These are phyloP conservation scores for Thryonomys swinderianus DNA, from an alignment of 2,113 vertebrate genomes.

Conservation along the genomic window DNA sequence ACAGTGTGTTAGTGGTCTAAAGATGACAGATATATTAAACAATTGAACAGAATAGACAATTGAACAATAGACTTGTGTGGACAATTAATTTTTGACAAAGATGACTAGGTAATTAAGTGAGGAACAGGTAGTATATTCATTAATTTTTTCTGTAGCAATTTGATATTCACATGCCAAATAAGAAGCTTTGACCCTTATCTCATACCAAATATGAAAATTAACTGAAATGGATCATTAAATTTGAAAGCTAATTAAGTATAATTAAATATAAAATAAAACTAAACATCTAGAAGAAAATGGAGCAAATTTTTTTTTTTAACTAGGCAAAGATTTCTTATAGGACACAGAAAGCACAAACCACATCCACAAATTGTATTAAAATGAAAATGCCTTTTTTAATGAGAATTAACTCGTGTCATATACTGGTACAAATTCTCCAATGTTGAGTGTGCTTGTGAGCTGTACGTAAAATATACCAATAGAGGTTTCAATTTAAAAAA, in stretches of 20 bases:
- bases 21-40: neutral
- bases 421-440: too few species aligned
- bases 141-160: neutral
- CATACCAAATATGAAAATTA: neutral
- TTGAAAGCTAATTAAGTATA: neutral
- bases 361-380: neutral
- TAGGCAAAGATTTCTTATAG: neutral
- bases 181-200: constrained; percentile 1
- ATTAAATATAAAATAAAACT: neutral
- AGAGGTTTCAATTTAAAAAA: too few species aligned
- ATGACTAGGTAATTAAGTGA: neutral
- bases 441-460: too few species aligned
- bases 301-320: neutral
- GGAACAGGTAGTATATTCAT: neutral
- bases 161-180: neutral
- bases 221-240: neutral
- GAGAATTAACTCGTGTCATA: too few species aligned
- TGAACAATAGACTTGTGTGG: neutral
- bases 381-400: neutral
- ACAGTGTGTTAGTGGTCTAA: neutral
- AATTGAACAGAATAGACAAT: neutral
- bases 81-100: constrained; percentile 20
- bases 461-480: too few species aligned
- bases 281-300: neutral
- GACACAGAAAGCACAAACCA: neutral